Conservation (phyloP, 2,888 invertebrate genomes). For the Sialis fuliginosa region DNA sequence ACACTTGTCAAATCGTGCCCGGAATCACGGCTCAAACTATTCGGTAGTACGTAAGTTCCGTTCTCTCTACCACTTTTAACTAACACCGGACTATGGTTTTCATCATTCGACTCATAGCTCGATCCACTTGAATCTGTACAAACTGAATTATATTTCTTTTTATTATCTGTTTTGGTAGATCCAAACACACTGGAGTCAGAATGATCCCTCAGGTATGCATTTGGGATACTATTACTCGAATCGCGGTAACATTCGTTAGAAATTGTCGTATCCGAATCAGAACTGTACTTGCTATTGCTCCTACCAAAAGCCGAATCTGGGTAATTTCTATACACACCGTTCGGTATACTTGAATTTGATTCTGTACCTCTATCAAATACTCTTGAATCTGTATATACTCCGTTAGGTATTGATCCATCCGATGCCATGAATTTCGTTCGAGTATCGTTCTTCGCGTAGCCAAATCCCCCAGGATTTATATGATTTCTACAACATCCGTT, state of each 20-base stretch:
- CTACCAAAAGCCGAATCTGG: no score
- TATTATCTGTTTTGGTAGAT: background rate
- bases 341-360: no score
- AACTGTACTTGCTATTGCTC: no score
- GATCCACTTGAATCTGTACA: constrained; percentile 20
- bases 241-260: no score
- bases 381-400: no score
- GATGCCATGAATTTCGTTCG: background rate
- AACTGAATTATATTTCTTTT: constrained; percentile 5
- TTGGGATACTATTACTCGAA: no score
- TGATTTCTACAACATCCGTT: background rate
- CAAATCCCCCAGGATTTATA: no score
- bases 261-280: no score
- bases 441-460: no score
- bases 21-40: constrained; percentile 21
- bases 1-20: constrained; percentile 21
- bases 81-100: constrained; percentile 3
- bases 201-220: background rate
- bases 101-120: constrained; percentile 23
- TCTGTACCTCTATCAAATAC: no score
- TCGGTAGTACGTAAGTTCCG: background rate
- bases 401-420: background rate
- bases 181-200: constrained; percentile 1
- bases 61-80: background rate
- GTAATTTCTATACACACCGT: no score